These are phyloP conservation scores for Actinemys pallida DNA, from an alignment of 2,113 vertebrate species.

Conservation along the genomic window DNA sequence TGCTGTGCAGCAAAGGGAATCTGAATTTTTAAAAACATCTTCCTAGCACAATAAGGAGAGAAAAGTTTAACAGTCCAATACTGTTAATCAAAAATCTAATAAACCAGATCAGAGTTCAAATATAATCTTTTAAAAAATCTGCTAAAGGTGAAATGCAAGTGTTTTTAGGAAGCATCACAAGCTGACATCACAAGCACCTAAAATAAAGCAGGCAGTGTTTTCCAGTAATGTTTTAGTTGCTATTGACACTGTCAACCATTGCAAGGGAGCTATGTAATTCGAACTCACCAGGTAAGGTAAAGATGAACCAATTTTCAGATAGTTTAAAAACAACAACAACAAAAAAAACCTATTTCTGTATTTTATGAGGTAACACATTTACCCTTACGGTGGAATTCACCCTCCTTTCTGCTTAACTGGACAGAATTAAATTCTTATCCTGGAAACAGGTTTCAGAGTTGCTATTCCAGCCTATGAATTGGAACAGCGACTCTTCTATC, in stretches of 20 bases:
- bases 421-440: not conserved
- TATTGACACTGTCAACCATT: not conserved
- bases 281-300: not conserved
- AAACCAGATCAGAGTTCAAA: not conserved
- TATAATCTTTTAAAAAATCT: slow-evolving; percentile 29
- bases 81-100: slow-evolving; percentile 23
- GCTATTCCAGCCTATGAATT: not conserved
- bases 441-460: not conserved
- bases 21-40: not conserved
- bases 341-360: not conserved
- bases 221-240: not conserved
- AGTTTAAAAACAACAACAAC: not conserved
- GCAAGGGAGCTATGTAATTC: not conserved
- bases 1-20: not conserved
- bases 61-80: slow-evolving; percentile 31
- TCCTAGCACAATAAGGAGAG: not conserved
- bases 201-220: not conserved
- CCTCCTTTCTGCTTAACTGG: not conserved
- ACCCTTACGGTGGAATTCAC: not conserved
- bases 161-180: not conserved
- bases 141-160: not conserved
- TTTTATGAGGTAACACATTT: not conserved
- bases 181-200: not conserved
- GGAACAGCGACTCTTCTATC: not conserved
- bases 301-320: not conserved